Evolutionary conservation across 2,888 invertebrate genomes (phyloP), one percentile per base, ranked within the genome.

Genomic region (Litoditis marina): DNA sequence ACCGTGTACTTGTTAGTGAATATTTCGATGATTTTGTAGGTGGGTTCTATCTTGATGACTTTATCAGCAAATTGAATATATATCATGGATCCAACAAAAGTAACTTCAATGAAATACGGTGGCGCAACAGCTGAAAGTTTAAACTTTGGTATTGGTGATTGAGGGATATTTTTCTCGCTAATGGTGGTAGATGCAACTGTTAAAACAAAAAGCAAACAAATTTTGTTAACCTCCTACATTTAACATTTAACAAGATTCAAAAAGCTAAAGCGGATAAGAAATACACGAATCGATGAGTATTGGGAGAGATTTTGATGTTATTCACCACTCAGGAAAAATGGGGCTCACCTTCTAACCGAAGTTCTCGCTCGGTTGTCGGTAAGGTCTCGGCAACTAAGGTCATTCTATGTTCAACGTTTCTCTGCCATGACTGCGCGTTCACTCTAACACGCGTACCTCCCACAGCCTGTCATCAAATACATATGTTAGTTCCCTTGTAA

Each of bases 31-130:
- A 51, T 61, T 16, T 39, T 31, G 16, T 64, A 65, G 19, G 59
- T 54, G 1, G 66, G 65, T 25, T 66, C 69, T 27, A 69, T 62
- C 36, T 53, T 44, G 7, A 69, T 54, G 4, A 56, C 46, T 44
- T 69, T 66, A 16, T 63, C 66, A 25, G 64, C 66, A 34, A 63
- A 62, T 51, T 62, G 56, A 11, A 69, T 59, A n/a, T 65, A 62
- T 31, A 69, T 54, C 25, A 60, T 56, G 5, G 69, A 62, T 25
- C 66, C 69, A 6, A 64, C 60, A 60, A 62, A 69, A 25, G 62
- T 56, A 2, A 66, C 64, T 2, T 57, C 56, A 44, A 63, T 50
- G 28, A 57, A 39, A 28, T 66, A 66, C 13, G 59, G 65, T 19
- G 66, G 64, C 8, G 64, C 62, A 13, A 62, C 39, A 44, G 62